A percentile compares a stretch with the other conserved stretches of the same genome.
Evolutionary conservation across 2,113 vertebrate genomes (phyloP).

Genomic region (Seriola rivoliana): DNA sequence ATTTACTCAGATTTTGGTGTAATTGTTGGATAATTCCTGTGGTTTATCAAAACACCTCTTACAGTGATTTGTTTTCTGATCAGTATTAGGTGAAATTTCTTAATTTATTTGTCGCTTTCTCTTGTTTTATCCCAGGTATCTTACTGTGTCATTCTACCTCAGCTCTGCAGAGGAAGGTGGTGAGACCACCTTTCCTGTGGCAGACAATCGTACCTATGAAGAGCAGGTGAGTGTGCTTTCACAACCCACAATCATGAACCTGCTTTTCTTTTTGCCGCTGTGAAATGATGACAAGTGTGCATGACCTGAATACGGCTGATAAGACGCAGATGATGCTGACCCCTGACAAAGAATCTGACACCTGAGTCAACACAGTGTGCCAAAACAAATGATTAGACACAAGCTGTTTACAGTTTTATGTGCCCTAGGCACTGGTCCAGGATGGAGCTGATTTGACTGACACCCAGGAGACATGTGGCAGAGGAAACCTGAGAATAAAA

Average conservation of each 20-base stretch:
- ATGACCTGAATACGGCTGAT: slow-evolving; percentile 33
- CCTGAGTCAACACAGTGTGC: not conserved
- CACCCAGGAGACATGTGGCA: slow-evolving; percentile 91
- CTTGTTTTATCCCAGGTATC: slow-evolving; percentile 86
- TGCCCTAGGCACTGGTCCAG: slow-evolving; percentile 91
- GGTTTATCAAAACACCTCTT: not conserved
- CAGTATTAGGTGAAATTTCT: no score
- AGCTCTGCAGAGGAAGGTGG: slow-evolving; percentile 93
- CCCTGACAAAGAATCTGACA: slow-evolving; percentile 44
- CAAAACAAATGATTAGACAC: slow-evolving; percentile 15
- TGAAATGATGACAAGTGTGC: slow-evolving; percentile 32
- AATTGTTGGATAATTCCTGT: not conserved
- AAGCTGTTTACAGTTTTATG: slow-evolving; percentile 33
- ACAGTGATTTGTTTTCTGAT: not conserved
- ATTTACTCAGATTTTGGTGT: not conserved
- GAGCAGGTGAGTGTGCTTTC: slow-evolving; percentile 86
- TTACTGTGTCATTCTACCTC: slow-evolving; percentile 93
- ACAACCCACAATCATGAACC: not conserved
- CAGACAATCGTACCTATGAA: slow-evolving; percentile 96
- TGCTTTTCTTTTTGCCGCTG: slow-evolving; percentile 1
- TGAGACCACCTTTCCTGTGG: slow-evolving; percentile 94
- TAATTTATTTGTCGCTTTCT: not conserved
- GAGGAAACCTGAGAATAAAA: slow-evolving; percentile 93
- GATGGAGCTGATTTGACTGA: slow-evolving; percentile 92
- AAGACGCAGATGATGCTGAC: slow-evolving; percentile 1